Evolutionary conservation across 2,113 vertebrate genomes (phyloP), one percentile per base, ranked within the genome.

Genomic region (Paralichthys olivaceus): DNA sequence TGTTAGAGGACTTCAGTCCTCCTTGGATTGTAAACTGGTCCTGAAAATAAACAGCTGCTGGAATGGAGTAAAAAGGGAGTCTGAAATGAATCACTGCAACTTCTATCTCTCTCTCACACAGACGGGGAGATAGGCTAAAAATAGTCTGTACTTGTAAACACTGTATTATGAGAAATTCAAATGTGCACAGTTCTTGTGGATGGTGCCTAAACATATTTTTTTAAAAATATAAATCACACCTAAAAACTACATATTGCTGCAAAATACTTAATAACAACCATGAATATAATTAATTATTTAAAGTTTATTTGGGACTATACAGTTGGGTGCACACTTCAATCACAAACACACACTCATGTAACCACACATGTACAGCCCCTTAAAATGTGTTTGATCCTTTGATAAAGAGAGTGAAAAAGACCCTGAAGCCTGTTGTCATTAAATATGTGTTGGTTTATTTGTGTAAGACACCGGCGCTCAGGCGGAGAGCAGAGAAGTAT

Each of bases 391-490:
- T 84, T 89, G 84, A 87, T 89, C 84, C 71, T 69, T 69, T 66
- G 72, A 84, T 84, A 84, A 75, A 87, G 80, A 2, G 70, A 79
- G 80, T 63, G 69, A 73, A 77, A 89, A 73, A 68, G 78, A 92
- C 89, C 91, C 79, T n/a, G 65, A 91, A 84, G 75, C 77, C 78
- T 25, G 14, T 79, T 84, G 73, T 91, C 91, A 90, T 91, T 89
- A 89, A 90, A 91, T 89, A 88, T 71, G 66, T 68, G 75, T 61
- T 23, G 73, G 90, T 93, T 93, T 94, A 90, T 94, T 94, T 94
- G 82, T 90, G 57, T 89, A 91, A 91, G 89, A 80, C 72, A 26
- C 82, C 62, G 67, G 55, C 66, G 84, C 80, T 90, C 81, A 62
- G 73, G 71, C 79, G 60, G 81, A 83, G 74, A 79, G 81, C 67